Conservation (phyloP, 1,140 invertebrate genomes). For the Solenopsis fugax region DNA sequence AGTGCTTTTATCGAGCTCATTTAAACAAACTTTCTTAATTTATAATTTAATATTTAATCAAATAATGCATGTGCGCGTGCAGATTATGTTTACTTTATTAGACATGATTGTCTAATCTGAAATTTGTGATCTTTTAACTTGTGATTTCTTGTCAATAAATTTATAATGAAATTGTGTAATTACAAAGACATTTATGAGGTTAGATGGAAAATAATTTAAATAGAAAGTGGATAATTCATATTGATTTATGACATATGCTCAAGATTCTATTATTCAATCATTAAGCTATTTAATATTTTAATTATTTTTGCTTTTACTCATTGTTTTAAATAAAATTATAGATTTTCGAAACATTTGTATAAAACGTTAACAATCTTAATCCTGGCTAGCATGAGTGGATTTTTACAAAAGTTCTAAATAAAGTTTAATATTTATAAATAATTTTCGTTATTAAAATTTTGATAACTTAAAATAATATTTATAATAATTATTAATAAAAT, state of each 20-base stretch:
- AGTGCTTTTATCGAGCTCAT: neutral
- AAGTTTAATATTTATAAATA: too few species aligned
- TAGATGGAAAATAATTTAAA: neutral
- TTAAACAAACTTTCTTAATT: neutral
- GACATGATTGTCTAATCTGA: neutral
- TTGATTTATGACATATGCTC: neutral
- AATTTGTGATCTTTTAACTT: neutral
- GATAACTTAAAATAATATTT: too few species aligned
- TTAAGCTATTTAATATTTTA: neutral
- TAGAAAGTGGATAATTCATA: neutral
- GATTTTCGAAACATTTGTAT: neutral
- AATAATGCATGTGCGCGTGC: neutral
- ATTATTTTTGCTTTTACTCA: neutral
- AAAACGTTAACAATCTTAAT: neutral
- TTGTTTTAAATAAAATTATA: neutral
- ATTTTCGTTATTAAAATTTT: too few species aligned
- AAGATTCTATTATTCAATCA: neutral
- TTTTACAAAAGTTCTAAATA: too few species aligned
- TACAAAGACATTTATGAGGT: neutral
- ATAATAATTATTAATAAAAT: too few species aligned
- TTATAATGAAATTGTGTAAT: constrained; percentile 2
- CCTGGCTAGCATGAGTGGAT: too few species aligned
- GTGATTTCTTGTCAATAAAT: neutral
- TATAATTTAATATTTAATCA: neutral
- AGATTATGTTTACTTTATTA: neutral